A percentile compares a stretch with the other conserved stretches of the same genome.
These are phyloP conservation scores for Engystomops pustulosus DNA, from an alignment of 2,113 vertebrate genomes.

Conservation along the genomic window DNA sequence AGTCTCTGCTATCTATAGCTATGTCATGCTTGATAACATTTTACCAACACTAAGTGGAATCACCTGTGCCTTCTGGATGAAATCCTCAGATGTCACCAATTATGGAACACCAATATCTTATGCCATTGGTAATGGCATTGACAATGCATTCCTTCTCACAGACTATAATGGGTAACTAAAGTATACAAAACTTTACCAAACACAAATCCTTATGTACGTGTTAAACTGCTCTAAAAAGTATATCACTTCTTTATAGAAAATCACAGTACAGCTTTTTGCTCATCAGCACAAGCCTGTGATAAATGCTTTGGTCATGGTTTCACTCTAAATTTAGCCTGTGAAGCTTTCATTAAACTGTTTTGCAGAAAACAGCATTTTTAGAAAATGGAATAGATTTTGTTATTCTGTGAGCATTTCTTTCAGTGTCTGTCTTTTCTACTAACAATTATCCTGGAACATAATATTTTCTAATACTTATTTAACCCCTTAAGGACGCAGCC, in stretches of 20 bases:
- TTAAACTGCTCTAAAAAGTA: background rate
- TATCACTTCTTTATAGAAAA: background rate
- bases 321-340: background rate
- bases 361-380: background rate
- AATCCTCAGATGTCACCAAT: slow-evolving; percentile 85
- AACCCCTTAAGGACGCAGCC: no score
- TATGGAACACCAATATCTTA: slow-evolving; percentile 97
- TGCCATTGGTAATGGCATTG: slow-evolving; percentile 87
- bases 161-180: slow-evolving; percentile 94
- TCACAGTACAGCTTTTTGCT: background rate
- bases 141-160: slow-evolving; percentile 95
- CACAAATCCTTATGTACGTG: background rate
- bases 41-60: slow-evolving; percentile 87
- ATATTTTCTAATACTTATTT: no score
- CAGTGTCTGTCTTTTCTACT: no score
- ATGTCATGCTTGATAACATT: slow-evolving; percentile 88
- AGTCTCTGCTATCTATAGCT: slow-evolving; percentile 93
- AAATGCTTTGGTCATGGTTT: background rate
- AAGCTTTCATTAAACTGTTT: background rate
- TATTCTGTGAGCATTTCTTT: background rate
- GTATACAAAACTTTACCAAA: background rate
- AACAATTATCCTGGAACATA: no score
- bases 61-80: slow-evolving; percentile 97
- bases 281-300: background rate
- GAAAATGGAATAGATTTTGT: background rate